Conservation (phyloP, 2,113 vertebrate species). For the Columbina picui region DNA sequence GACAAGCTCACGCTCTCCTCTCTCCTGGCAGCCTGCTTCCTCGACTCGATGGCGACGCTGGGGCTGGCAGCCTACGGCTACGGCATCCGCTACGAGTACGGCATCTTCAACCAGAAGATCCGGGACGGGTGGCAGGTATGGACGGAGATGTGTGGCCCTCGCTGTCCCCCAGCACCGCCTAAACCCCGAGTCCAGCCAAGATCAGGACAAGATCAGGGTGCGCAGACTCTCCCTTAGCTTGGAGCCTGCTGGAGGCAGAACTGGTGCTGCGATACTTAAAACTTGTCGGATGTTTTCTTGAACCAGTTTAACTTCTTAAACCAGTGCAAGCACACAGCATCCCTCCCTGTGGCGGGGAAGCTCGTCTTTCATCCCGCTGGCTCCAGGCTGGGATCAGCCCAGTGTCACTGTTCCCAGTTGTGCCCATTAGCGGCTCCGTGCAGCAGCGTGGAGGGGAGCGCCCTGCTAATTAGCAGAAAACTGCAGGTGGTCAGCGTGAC, state of each 20-base stretch:
- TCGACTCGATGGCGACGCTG: constrained; percentile 96
- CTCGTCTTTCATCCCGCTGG: not conserved
- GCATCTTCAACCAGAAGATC: constrained; percentile 98
- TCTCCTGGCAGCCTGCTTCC: constrained; percentile 86
- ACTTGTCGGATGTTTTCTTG: not conserved
- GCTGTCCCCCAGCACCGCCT: rapidly evolving
- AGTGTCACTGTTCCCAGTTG: rapidly evolving
- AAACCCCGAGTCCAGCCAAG: rapidly evolving
- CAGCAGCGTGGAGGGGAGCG: not conserved
- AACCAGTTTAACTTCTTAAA: not conserved
- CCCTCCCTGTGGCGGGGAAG: rapidly evolving
- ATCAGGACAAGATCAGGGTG: not conserved
- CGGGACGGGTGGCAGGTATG: constrained; percentile 94
- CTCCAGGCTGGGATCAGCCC: not conserved
- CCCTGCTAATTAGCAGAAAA: not conserved
- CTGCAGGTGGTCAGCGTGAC: not conserved
- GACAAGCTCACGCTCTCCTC: not conserved
- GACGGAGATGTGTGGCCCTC: rapidly evolving
- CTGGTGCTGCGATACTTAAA: not conserved
- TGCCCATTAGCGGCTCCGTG: not conserved
- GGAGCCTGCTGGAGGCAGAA: not conserved
- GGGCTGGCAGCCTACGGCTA: constrained; percentile 96
- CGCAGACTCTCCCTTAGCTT: not conserved
- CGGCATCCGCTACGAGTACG: constrained; percentile 96
- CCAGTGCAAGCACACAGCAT: rapidly evolving